Evolutionary conservation across 2,888 invertebrate genomes (phyloP).

Genomic region (Xestoiulus laeticollis): DNA sequence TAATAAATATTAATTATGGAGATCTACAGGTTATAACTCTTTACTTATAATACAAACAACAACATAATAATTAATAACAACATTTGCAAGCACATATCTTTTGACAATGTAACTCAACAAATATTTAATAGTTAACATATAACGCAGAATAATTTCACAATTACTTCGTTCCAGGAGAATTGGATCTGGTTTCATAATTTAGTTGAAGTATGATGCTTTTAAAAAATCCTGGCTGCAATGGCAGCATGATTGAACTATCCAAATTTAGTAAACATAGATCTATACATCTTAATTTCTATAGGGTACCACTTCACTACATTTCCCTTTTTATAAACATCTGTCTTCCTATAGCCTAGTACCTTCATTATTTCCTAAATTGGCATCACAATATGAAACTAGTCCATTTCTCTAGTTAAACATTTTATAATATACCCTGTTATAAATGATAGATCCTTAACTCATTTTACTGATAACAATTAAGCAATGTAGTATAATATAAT

Average conservation of each 20-base stretch:
- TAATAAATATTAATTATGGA: neutral
- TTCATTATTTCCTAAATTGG: neutral
- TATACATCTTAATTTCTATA: too few relatives aligned
- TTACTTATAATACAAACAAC: neutral
- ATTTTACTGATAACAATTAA: neutral
- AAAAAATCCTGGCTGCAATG: neutral
- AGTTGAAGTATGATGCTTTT: neutral
- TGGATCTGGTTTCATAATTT: neutral
- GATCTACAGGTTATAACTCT: neutral
- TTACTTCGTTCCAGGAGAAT: neutral
- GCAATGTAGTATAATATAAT: neutral
- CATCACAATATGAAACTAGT: neutral
- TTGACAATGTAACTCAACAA: neutral
- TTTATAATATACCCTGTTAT: neutral
- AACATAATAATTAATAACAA: neutral
- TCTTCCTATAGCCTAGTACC: too few relatives aligned
- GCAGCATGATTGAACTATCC: too few relatives aligned
- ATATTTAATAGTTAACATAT: neutral
- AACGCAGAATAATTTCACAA: neutral
- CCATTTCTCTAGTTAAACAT: neutral
- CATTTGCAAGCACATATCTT: neutral
- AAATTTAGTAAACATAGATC: too few relatives aligned
- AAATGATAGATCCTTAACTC: neutral
- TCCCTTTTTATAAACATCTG: too few relatives aligned
- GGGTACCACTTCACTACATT: too few relatives aligned